A percentile compares a stretch with the other conserved stretches of the same genome.
phyloP scores from a whole-genome alignment of 2,113 vertebrate genomes.

The Coptodon bakossiorum region DNA sequence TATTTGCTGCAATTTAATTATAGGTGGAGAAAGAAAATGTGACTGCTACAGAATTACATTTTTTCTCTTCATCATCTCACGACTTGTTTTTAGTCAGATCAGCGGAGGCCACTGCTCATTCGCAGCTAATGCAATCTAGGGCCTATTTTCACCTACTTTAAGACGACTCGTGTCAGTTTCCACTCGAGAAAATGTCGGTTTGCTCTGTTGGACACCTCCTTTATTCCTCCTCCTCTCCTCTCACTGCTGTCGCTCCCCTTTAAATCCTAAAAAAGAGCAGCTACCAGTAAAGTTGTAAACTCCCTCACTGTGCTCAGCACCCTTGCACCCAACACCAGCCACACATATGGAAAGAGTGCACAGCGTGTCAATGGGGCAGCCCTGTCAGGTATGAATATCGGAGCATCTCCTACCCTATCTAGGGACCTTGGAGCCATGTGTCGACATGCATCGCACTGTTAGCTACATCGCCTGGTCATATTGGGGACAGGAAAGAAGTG shows the following conservation, averaged over 20 bases:
- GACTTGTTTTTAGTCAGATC: neutral
- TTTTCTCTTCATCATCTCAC: neutral
- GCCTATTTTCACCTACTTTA: neutral
- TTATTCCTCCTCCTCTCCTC: neutral
- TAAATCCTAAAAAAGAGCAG: neutral
- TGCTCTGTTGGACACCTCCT: neutral
- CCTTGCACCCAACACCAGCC: constrained; percentile 44
- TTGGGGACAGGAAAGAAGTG: constrained; percentile 72
- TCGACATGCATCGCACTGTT: constrained; percentile 73
- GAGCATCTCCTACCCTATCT: constrained; percentile 56
- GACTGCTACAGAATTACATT: neutral
- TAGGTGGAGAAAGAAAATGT: neutral
- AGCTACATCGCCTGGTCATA: constrained; percentile 76
- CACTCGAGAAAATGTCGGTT: neutral
- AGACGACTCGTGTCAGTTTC: neutral
- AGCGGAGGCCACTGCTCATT: neutral
- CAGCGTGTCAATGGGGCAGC: constrained; percentile 48
- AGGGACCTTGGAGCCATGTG: constrained; percentile 72
- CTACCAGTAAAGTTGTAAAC: constrained; percentile 2
- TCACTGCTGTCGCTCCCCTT: neutral
- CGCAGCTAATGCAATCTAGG: neutral
- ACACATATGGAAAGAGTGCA: constrained; percentile 62
- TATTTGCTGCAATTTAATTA: constrained; percentile 26
- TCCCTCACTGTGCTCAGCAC: neutral
- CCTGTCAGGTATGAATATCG: constrained; percentile 58